A percentile compares a stretch with the other conserved stretches of the same genome.
These are phyloP conservation scores for Ditula angustiorana DNA, from an alignment of 2,888 invertebrate species.

Conservation along the genomic window DNA sequence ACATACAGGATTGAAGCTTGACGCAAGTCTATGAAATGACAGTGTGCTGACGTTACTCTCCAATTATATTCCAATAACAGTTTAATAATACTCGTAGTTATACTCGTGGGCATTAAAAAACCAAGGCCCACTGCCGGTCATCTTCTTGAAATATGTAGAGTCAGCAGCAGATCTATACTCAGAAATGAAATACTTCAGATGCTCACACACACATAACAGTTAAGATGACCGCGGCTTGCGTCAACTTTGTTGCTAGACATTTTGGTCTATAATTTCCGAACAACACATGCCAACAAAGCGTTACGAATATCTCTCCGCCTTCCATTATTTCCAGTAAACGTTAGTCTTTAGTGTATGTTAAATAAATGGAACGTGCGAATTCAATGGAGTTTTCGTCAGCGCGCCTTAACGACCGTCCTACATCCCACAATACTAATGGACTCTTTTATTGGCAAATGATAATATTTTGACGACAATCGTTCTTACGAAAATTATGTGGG, in stretches of 20 bases:
- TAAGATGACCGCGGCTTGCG: not conserved
- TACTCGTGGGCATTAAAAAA: too few species aligned
- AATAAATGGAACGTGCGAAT: constrained; percentile 14
- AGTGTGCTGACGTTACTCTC: too few species aligned
- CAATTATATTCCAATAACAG: too few species aligned
- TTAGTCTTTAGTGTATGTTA: constrained; percentile 1
- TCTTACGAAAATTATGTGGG: not conserved
- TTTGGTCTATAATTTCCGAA: not conserved
- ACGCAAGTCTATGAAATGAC: too few species aligned
- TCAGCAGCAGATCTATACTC: too few species aligned
- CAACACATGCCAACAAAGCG: too few species aligned
- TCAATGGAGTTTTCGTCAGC: constrained; percentile 20
- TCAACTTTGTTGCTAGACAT: too few species aligned
- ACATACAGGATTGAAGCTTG: too few species aligned
- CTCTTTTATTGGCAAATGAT: constrained; percentile 21
- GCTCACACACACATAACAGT: not conserved
- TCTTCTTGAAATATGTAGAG: too few species aligned
- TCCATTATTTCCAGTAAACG: constrained; percentile 16
- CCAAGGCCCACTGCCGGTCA: too few species aligned
- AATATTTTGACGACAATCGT: constrained; percentile 10
- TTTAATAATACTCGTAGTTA: too few species aligned
- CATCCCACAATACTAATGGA: constrained; percentile 13
- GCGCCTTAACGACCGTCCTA: constrained; percentile 13
- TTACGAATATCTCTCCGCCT: not conserved
- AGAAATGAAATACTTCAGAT: too few species aligned